Conservation (phyloP, 2,113 vertebrate species). For the Corydoras sp. region DNA sequence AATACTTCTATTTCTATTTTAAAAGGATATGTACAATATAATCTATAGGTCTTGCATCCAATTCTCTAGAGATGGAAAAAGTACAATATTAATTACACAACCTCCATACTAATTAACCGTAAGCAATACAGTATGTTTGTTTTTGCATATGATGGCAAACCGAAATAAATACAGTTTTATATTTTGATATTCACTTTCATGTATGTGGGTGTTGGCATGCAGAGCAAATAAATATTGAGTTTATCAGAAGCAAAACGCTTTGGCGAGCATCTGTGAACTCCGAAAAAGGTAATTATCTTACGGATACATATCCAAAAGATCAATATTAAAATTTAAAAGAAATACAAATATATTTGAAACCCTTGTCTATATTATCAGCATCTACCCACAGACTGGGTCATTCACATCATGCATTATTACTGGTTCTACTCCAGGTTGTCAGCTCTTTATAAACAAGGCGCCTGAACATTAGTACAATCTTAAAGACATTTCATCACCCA, state of each 20-base stretch:
- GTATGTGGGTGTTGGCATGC: conserved; percentile 34
- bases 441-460: background rate
- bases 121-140: background rate
- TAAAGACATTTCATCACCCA: conserved; percentile 2
- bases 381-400: background rate
- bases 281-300: background rate
- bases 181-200: conserved; percentile 30
- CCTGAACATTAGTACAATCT: background rate
- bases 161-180: conserved; percentile 25
- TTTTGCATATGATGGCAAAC: conserved; percentile 30
- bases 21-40: conserved; percentile 55
- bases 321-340: conserved; percentile 30
- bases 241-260: background rate
- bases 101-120: conserved; percentile 40
- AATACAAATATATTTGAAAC: conserved; percentile 3
- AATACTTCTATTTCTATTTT: conserved; percentile 17
- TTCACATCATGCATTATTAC: background rate
- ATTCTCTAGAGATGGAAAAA: conserved; percentile 41
- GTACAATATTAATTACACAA: conserved; percentile 54
- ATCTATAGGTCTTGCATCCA: conserved; percentile 40
- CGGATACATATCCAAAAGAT: conserved; percentile 6
- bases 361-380: background rate
- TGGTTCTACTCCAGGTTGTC: too few species aligned
- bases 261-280: background rate
- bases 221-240: conserved; percentile 21